phyloP scores from a whole-genome alignment of 2,888 invertebrate genomes.

The Agrotis exclamationis region DNA sequence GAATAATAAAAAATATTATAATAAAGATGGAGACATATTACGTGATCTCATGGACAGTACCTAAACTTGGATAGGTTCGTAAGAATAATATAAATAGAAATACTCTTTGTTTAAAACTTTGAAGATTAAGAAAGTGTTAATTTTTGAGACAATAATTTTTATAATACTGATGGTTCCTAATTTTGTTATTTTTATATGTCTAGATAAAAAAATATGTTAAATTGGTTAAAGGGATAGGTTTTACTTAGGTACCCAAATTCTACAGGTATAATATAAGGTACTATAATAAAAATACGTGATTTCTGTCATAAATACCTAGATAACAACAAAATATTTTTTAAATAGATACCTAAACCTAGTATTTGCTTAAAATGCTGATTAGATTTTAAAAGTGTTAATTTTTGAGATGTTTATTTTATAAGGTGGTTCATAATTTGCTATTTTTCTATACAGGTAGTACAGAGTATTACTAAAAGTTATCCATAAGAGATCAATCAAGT shows the following conservation, averaged over 20 bases:
- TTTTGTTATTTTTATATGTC: conserved; percentile 30
- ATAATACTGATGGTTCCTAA: conserved; percentile 28
- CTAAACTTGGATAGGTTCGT: conserved; percentile 19
- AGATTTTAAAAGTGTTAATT: conserved; percentile 27
- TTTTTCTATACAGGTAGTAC: conserved; percentile 22
- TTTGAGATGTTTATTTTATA: conserved; percentile 31
- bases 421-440: conserved; percentile 30
- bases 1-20: conserved; percentile 29
- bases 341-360: conserved; percentile 26
- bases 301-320: conserved; percentile 30
- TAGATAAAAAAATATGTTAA: conserved; percentile 25
- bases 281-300: conserved; percentile 26
- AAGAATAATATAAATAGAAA: conserved; percentile 32
- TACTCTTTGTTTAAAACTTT: conserved; percentile 27
- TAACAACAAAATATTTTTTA: conserved; percentile 33
- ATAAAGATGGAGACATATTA: conserved; percentile 25
- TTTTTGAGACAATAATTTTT: conserved; percentile 28
- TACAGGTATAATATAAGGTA: conserved; percentile 25
- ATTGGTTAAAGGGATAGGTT: conserved; percentile 32
- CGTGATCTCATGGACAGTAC: conserved; percentile 27
- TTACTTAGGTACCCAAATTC: conserved; percentile 32
- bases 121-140: conserved; percentile 30
- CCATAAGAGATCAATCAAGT: conserved; percentile 11
- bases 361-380: conserved; percentile 25
- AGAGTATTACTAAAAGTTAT: conserved; percentile 23